Evolutionary conservation across 2,113 vertebrate genomes (phyloP).

Genomic region (Vulpes ferrilata): DNA sequence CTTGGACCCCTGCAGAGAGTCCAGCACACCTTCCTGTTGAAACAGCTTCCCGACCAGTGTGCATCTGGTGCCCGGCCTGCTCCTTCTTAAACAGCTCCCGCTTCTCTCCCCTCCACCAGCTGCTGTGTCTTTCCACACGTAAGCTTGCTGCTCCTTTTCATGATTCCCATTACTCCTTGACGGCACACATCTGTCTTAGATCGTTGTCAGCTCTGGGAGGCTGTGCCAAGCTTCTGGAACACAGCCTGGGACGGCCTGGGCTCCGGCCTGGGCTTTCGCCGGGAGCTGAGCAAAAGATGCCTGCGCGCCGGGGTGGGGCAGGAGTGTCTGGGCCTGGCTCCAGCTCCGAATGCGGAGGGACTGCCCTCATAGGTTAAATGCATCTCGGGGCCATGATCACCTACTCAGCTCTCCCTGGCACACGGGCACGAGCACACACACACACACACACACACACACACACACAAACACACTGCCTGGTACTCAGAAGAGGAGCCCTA

Average conservation of each 20-base stretch:
- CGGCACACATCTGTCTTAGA: slow-evolving; percentile 69
- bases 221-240: slow-evolving; percentile 28
- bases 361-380: not conserved
- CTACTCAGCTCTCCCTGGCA: no score
- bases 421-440: no score
- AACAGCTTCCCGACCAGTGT: not conserved
- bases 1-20: not conserved
- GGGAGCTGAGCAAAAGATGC: not conserved
- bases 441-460: not conserved
- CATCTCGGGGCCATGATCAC: not conserved
- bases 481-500: not conserved
- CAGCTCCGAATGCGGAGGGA: not conserved
- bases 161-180: slow-evolving; percentile 50
- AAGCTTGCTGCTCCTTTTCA: slow-evolving; percentile 68
- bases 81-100: not conserved
- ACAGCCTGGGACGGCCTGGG: not conserved
- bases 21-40: slow-evolving; percentile 26
- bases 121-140: slow-evolving; percentile 55
- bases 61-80: slow-evolving; percentile 50
- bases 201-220: slow-evolving; percentile 34
- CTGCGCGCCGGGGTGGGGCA: fast-evolving
- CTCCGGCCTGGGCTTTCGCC: not conserved
- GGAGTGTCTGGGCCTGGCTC: not conserved
- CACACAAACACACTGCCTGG: not conserved
- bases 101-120: not conserved